Evolutionary conservation across 2,888 invertebrate genomes (phyloP).

Genomic region (Drosophila borborema): DNA sequence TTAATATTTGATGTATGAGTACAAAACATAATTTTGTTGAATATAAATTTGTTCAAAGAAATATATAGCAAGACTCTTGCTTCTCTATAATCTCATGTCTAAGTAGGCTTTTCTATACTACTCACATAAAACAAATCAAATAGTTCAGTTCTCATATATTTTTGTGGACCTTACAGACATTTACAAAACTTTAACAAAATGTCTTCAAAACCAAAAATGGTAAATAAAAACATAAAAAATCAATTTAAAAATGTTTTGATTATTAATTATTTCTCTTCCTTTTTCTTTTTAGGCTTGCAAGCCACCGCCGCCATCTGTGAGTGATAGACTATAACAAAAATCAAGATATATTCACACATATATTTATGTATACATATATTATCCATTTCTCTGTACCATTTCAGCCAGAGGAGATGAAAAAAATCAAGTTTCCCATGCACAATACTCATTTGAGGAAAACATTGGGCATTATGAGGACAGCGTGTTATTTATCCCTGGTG

Average conservation of each 20-base stretch:
- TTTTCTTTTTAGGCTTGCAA: not conserved
- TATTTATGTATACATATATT: not conserved
- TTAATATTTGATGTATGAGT: too few relatives aligned
- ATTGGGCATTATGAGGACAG: conserved; percentile 34
- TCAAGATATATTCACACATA: not conserved
- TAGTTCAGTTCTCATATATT: conserved; percentile 4
- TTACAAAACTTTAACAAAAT: conserved; percentile 7
- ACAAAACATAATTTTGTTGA: too few relatives aligned
- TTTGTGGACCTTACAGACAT: not conserved
- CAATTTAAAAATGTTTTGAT: not conserved
- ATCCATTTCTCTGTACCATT: not conserved
- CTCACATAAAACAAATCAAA: not conserved
- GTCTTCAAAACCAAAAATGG: conserved; percentile 8
- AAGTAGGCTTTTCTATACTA: not conserved
- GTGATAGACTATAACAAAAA: not conserved
- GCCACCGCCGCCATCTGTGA: not conserved
- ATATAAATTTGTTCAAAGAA: too few relatives aligned
- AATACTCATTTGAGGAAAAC: conserved; percentile 33
- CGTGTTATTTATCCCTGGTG: conserved; percentile 32
- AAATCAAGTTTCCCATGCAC: conserved; percentile 68
- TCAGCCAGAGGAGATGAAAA: conserved; percentile 41
- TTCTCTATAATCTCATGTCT: not conserved
- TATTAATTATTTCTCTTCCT: not conserved
- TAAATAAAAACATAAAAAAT: not conserved
- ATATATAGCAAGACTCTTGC: too few relatives aligned